A percentile compares a stretch with the other conserved stretches of the same genome.
These are phyloP conservation scores for Tetrapedia diversipes DNA, from an alignment of 2,888 invertebrate genomes.

Conservation along the genomic window DNA sequence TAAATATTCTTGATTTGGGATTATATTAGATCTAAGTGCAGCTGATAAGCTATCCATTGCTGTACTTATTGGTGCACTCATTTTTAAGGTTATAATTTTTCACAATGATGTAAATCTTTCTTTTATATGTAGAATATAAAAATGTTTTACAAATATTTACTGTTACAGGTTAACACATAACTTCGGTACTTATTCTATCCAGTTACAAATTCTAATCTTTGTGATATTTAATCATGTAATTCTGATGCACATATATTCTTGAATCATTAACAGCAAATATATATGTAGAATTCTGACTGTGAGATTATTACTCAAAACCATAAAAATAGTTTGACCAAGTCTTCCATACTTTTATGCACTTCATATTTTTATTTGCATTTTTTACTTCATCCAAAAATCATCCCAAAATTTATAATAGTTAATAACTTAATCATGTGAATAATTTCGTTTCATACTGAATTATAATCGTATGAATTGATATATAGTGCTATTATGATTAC, in stretches of 20 bases:
- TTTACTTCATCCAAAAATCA: not conserved
- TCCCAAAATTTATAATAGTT: not conserved
- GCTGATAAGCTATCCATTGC: constrained; percentile 91
- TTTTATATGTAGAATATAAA: not conserved
- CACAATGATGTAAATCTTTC: not conserved
- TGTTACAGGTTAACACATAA: constrained; percentile 1
- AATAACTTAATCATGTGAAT: too few relatives aligned
- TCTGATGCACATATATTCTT: too few relatives aligned
- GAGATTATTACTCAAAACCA: not conserved
- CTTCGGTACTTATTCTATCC: not conserved
- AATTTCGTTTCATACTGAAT: not conserved
- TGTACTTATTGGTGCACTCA: constrained; percentile 85
- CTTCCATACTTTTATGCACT: too few relatives aligned
- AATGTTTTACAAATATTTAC: not conserved
- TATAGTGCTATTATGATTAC: not conserved
- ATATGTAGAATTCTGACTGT: not conserved
- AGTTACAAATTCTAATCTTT: not conserved
- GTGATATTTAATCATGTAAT: not conserved
- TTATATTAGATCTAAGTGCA: constrained; percentile 92
- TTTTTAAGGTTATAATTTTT: constrained; percentile 49
- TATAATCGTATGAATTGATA: too few relatives aligned
- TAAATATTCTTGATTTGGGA: constrained; percentile 96
- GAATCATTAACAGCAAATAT: constrained; percentile 2
- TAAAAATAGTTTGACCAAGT: not conserved
- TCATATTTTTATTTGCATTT: not conserved